Percentiles rank a stretch among this genome's conserved stretches.
These are phyloP conservation scores for Ethmia dodecea DNA, from an alignment of 2,888 invertebrate species.

Conservation along the genomic window DNA sequence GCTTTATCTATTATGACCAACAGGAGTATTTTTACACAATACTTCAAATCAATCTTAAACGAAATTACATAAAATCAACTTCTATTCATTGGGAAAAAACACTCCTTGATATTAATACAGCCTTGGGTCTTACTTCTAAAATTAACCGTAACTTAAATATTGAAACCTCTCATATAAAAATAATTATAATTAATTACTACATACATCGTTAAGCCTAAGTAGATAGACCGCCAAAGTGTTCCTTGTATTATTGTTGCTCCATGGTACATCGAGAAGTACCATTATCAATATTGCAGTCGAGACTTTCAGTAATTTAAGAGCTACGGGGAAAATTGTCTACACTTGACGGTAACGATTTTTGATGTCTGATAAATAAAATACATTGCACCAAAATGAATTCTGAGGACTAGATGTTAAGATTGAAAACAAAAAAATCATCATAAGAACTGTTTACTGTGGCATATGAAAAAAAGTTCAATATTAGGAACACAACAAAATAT, in stretches of 20 bases:
- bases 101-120: slow-evolving; percentile 70
- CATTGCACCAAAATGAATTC: slow-evolving; percentile 30
- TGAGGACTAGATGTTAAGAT: slow-evolving; percentile 34
- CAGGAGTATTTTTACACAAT: slow-evolving; percentile 59
- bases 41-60: slow-evolving; percentile 36
- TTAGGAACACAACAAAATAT: too few relatives aligned
- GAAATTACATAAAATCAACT: slow-evolving; percentile 34
- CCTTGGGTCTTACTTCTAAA: slow-evolving; percentile 72
- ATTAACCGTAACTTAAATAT: slow-evolving; percentile 70
- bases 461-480: too few relatives aligned
- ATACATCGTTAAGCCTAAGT: slow-evolving; percentile 60
- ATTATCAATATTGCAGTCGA: too few relatives aligned
- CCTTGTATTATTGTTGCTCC: slow-evolving; percentile 34
- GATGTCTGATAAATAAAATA: slow-evolving; percentile 16
- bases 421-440: too few relatives aligned
- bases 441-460: too few relatives aligned
- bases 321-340: neutral
- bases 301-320: too few relatives aligned
- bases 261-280: too few relatives aligned
- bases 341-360: slow-evolving; percentile 14
- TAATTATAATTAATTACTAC: slow-evolving; percentile 51
- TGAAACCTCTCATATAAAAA: slow-evolving; percentile 71
- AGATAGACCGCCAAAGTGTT: slow-evolving; percentile 66
- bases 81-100: slow-evolving; percentile 49
- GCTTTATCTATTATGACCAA: slow-evolving; percentile 48